Conservation (phyloP, 2,113 vertebrate species). For the Lanius collurio region DNA sequence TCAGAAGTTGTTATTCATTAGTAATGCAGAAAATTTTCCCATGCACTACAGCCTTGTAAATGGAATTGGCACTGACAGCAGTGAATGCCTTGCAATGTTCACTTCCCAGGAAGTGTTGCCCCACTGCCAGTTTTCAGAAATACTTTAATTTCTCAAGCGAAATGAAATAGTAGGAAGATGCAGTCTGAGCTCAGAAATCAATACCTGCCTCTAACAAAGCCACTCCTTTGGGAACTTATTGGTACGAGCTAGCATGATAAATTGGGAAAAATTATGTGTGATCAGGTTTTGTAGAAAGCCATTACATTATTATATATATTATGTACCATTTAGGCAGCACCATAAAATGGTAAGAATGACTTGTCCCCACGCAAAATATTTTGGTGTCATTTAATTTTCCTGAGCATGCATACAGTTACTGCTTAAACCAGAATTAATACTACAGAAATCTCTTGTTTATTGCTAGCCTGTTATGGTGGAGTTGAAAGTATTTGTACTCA, state of each 20-base stretch:
- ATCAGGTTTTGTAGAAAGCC: background rate
- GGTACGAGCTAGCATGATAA: background rate
- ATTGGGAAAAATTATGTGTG: background rate
- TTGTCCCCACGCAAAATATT: background rate
- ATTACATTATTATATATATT: background rate
- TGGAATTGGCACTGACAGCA: background rate
- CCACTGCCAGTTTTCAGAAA: background rate
- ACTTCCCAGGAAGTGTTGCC: background rate
- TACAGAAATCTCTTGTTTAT: background rate
- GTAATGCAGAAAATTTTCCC: constrained; percentile 14
- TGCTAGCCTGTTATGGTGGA: background rate
- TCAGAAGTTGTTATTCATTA: constrained; percentile 2
- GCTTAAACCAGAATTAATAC: background rate
- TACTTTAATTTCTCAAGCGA: background rate
- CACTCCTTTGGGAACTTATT: background rate
- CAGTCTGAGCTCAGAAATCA: background rate
- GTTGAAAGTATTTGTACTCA: background rate
- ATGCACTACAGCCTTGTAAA: background rate
- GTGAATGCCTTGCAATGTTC: background rate
- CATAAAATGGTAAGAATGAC: background rate
- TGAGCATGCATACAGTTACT: background rate
- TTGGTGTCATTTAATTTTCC: background rate
- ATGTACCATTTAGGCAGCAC: background rate
- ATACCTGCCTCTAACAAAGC: background rate
- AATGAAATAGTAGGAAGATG: background rate